Evolutionary conservation across 2,888 invertebrate species (phyloP).

Genomic region (Drosophila meridionalis): DNA sequence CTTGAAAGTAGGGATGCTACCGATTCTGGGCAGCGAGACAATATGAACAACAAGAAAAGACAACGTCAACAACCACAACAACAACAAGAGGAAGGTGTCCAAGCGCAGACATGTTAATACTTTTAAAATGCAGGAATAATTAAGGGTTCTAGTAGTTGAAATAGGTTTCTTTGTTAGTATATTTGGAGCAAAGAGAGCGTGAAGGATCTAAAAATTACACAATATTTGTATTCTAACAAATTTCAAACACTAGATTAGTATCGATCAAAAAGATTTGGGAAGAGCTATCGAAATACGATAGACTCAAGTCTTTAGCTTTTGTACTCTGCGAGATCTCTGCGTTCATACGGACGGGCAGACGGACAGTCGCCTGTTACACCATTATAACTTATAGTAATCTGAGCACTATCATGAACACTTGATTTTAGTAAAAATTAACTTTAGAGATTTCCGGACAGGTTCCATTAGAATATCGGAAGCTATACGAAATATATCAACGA

Average conservation of each 20-base stretch:
- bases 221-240: no score
- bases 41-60: slow-evolving; percentile 17
- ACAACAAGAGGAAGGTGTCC: slow-evolving; percentile 4
- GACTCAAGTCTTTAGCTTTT: no score
- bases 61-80: slow-evolving; percentile 17
- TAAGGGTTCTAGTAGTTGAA: not conserved
- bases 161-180: no score
- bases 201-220: no score
- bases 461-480: slow-evolving; percentile 27
- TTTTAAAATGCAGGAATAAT: slow-evolving; percentile 1
- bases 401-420: not conserved
- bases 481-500: slow-evolving; percentile 18
- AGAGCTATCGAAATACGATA: no score
- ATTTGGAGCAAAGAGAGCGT: no score
- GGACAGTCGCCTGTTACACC: no score
- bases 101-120: slow-evolving; percentile 15
- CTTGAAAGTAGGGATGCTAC: slow-evolving; percentile 29
- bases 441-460: slow-evolving; percentile 2
- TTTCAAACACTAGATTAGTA: no score
- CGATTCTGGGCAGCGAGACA: slow-evolving; percentile 36
- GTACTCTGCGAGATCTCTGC: no score
- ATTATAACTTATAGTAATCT: no score
- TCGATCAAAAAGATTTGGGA: no score
- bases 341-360: no score
- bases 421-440: slow-evolving; percentile 1